Base-by-base conservation (phyloP, 2,113 vertebrate species). In the Cisticola juncidis region DNA sequence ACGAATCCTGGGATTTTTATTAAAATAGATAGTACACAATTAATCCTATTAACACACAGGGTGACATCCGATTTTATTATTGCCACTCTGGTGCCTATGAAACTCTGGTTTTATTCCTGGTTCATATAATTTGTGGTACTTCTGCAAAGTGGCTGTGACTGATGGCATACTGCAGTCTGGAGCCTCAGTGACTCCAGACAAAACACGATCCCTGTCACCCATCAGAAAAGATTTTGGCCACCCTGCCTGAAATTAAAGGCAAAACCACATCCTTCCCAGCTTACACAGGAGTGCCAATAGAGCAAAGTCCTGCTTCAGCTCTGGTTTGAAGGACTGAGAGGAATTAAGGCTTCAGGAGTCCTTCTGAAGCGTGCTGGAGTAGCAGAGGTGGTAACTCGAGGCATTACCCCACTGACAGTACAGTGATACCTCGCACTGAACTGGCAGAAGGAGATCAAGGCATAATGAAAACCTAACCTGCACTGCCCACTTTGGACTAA, bases 341-440 rank as follows among this genome's bases (percentile, higher is more conserved):
- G 50, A 89, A 38, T 38, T 18, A 61, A 33, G 68, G 29, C 64
- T 82, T 83, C 31, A 28, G 7, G 66, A 53, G 28, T 23, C 44
- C 45, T 56, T 28, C 51, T 56, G 33, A 22, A n/a, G 61, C 0
- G 0, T 5, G 0, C 58, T 44, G 28, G 36, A 19, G 18, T 56
- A 33, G 66, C 8, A 0, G 9, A 42, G 35, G 10, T 23, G 14
- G 61, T 11, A 28, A 18, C 73, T 74, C 29, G 21, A 35, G 44
- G 60, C 53, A 4, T 44, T 56, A 8, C 11, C 88, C 23, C 26
- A 9, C 22, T 73, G n/a, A 18, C 4, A 2, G 47, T 7, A 19
- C 17, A 62, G 45, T 78, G 61, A 73, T 25, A 38, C 14, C 20
- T 22, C 19, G 18, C 73, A 54, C 44, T 29, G 35, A 62, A 47